A percentile compares a stretch with the other conserved stretches of the same genome.
phyloP scores from a whole-genome alignment of 2,113 vertebrate genomes.

The Phrynosoma platyrhinos region DNA sequence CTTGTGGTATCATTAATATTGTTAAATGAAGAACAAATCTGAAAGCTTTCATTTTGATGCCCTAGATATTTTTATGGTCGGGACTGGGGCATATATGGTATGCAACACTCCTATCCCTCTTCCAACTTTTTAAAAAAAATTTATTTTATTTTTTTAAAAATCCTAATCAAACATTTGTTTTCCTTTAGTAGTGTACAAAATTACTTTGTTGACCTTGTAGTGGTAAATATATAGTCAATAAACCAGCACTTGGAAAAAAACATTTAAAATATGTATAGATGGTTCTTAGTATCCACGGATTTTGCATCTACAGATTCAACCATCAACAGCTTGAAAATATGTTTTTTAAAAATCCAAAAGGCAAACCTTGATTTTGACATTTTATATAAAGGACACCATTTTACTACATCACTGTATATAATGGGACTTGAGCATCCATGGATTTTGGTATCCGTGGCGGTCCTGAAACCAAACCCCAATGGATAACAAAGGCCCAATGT shows the following conservation, averaged over 20 bases:
- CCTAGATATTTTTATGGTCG: not conserved
- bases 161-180: not conserved
- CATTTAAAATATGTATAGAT: not conserved
- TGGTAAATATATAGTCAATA: conserved; percentile 8
- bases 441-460: too few relatives aligned
- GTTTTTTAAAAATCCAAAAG: too few relatives aligned
- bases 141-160: not conserved
- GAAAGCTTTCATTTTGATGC: conserved; percentile 2
- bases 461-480: too few relatives aligned
- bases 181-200: conserved; percentile 5
- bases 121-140: not conserved
- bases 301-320: too few relatives aligned
- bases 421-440: too few relatives aligned
- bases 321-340: too few relatives aligned
- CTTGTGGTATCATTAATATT: conserved; percentile 5
- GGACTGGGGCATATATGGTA: not conserved
- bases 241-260: conserved; percentile 5
- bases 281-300: too few relatives aligned
- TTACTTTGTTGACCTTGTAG: not conserved
- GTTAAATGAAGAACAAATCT: not conserved
- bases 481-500: too few relatives aligned
- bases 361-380: too few relatives aligned
- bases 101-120: not conserved
- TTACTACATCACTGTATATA: too few relatives aligned
- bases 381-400: too few relatives aligned